Percentiles rank a stretch among this genome's conserved stretches.
These are phyloP conservation scores for Oreocharis arfaki DNA, from an alignment of 2,113 vertebrate species.

Conservation along the genomic window DNA sequence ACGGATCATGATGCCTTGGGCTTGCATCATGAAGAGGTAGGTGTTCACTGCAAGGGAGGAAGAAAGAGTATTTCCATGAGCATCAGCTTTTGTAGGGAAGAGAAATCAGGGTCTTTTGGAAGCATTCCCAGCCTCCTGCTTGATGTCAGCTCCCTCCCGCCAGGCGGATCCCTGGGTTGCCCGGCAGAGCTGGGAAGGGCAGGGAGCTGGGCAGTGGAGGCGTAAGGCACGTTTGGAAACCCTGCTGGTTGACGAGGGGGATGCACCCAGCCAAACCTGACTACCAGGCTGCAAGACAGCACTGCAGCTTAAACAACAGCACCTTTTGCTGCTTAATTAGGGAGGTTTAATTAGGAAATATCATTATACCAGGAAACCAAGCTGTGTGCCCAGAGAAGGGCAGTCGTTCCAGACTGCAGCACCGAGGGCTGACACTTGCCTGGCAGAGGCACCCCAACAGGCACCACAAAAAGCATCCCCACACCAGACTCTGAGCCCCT, in stretches of 20 bases:
- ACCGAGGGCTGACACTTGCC: neutral
- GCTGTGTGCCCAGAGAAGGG: neutral
- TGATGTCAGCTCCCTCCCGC: neutral
- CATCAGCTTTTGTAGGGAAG: neutral
- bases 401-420: neutral
- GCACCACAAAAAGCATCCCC: neutral
- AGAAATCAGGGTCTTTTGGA: neutral
- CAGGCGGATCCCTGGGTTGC: neutral
- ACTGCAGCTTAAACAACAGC: neutral
- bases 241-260: neutral
- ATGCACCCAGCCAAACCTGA: neutral
- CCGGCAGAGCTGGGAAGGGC: neutral
- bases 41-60: constrained; percentile 85
- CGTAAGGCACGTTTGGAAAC: neutral
- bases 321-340: neutral
- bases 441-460: neutral
- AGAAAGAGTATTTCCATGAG: neutral
- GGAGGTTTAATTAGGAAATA: neutral
- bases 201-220: neutral
- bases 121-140: neutral
- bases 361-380: neutral
- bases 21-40: constrained; percentile 99
- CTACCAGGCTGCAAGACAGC: neutral
- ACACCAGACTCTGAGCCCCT: fast-evolving
- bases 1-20: constrained; percentile 89